Evolutionary conservation across 2,797 vertebrate species (phyloP), one percentile per base, ranked within the genome.

Genomic region (Vespertilio murinus): DNA sequence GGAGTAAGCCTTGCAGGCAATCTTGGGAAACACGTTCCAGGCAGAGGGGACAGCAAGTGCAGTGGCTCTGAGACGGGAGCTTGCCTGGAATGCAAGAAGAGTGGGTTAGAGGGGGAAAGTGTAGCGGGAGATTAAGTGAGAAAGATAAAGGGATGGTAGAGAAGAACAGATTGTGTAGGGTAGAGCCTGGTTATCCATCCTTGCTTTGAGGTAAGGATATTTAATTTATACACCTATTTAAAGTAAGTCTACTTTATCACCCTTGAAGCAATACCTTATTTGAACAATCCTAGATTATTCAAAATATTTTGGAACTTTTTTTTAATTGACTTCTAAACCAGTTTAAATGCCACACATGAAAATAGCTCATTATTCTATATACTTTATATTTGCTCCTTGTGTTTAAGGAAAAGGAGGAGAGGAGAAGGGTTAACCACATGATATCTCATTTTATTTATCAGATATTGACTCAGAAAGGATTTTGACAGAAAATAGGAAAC

Each of bases 401-500:
- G 89, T 93, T 96, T 95, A 84, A 94, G 71, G 35, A 74, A 84
- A 78, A 78, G 80, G 67, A 20, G 17, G 83, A 42, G 14, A 1
- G 25, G 14, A 3, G 25, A 38, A 14, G 20, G 40, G 54, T 86
- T 93, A 69, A 10, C 20, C n/a, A 79, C 8, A 89, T 88, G 38
- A 45, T 86, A 67, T 8, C 80, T 94, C 23, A 80, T 74, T n/a
- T 94, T 80, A 70, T 61, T 92, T 93, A 78, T 92, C 69, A 95
- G 35, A 40, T 93, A 69, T 61, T 61, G 88, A 95, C 28, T 96
- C 65, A 92, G 90, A 89, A 88, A 92, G 17, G 25, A 80, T 95
- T 95, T 96, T 94, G 80, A 94, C n/a, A 83, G 70, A 92, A 95
- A 95, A 93, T 81, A 92, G 47, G 69, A 94, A 93, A 73, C 74